phyloP scores from a whole-genome alignment of 2,113 vertebrate genomes.

The Clupea harengus region DNA sequence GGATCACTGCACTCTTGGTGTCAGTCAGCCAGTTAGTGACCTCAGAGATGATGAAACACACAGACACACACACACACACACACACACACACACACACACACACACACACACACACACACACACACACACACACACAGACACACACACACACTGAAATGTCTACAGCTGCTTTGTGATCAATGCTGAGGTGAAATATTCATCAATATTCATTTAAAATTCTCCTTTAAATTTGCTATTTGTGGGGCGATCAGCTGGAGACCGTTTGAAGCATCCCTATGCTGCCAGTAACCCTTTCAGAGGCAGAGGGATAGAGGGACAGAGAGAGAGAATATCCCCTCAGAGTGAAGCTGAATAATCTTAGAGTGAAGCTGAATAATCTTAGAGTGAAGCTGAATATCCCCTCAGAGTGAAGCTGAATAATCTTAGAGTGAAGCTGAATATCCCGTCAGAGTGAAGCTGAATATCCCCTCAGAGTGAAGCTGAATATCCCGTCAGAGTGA shows the following conservation, averaged over 20 bases:
- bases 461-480: too few relatives aligned
- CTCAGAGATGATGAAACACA: too few relatives aligned
- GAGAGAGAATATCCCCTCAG: background rate
- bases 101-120: background rate
- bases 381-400: too few relatives aligned
- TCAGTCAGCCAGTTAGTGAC: too few relatives aligned
- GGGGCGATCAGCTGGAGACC: slow-evolving; percentile 55
- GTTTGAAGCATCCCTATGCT: slow-evolving; percentile 65
- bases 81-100: too few relatives aligned
- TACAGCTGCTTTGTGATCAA: slow-evolving; percentile 61
- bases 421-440: too few relatives aligned
- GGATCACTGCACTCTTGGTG: too few relatives aligned
- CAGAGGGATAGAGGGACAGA: background rate
- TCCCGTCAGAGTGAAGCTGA: too few relatives aligned
- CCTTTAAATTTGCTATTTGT: slow-evolving; percentile 72
- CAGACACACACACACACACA: slow-evolving; percentile 23
- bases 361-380: too few relatives aligned
- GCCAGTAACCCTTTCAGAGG: slow-evolving; percentile 59
- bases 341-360: too few relatives aligned
- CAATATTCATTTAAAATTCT: slow-evolving; percentile 73
- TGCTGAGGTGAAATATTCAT: slow-evolving; percentile 76
- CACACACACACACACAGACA: slow-evolving; percentile 27
- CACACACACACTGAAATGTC: slow-evolving; percentile 52
- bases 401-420: too few relatives aligned
- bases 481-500: too few relatives aligned